Evolutionary conservation across 2,888 invertebrate species (phyloP), one percentile per base, ranked within the genome.

Genomic region (Drosophila neotestacea): DNA sequence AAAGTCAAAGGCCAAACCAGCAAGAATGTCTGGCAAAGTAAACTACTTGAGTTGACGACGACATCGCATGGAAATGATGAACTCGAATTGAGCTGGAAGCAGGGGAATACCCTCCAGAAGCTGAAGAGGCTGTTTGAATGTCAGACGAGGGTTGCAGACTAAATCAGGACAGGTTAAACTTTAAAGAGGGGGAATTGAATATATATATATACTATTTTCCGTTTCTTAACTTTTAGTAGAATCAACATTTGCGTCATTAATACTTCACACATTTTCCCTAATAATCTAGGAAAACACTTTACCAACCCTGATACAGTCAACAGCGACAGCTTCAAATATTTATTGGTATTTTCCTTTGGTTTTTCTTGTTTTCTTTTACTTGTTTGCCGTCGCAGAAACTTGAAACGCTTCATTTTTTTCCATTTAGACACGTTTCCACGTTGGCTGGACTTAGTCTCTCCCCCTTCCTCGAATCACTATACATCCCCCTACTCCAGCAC

Each of bases 391-490:
- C 68, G 32, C 41, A 54, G 68, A 63, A 79, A 68, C 70, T 70
- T 70, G 70, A 79, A 79, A 79, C 79, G 70, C 59, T 79, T 79
- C 65, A 55, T 54, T 65, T 74, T 77, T 73, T 70, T 44, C 27
- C 80, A 71, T 79, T 79, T 67, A 67, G 83, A 69, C 80, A 79
- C 83, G 79, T 79, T 69, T 54, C 59, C 59, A 78, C 62, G 51
- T 47, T 54, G 50, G 10, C 48, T 16, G 22, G 6, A 22, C 27
- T 42, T 42, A 42, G 42, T 22, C 4, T 11, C 22, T 0, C 11
- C 3, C 50, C 3, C 50, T n/a, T 65, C 55, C 54, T 51, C 66
- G 22, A 22, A 58, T 46, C 56, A 47, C 55, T 41, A 47, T 7
- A 27, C 13, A 13, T 6, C 11, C 22, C n/a, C 38, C 22, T 28